phyloP scores from a whole-genome alignment of 1,140 invertebrate genomes.

The Orchestia grillus region DNA sequence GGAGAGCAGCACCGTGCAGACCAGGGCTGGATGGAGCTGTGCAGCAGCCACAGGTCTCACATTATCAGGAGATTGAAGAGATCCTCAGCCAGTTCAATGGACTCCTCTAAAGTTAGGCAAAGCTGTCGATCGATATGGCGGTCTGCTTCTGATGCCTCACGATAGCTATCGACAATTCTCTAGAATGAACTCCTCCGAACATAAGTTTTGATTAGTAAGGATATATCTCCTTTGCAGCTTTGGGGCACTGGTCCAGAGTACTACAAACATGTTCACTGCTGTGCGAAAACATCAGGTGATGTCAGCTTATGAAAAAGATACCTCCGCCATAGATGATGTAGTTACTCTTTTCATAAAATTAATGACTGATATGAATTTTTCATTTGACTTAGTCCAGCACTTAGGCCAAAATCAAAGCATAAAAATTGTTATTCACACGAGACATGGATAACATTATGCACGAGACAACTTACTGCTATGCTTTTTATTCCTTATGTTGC shows the following conservation, averaged over 20 bases:
- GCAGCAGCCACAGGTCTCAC: neutral
- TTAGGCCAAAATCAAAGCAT: neutral
- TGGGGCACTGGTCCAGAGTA: neutral
- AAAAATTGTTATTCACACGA: neutral
- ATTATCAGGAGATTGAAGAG: conserved; percentile 31
- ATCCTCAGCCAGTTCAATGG: conserved; percentile 23
- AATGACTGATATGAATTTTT: neutral
- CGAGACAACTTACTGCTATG: neutral
- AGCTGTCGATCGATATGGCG: conserved; percentile 41
- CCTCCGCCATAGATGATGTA: neutral
- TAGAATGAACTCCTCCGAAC: neutral
- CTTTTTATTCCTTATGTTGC: neutral
- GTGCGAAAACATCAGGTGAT: neutral
- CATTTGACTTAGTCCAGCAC: neutral
- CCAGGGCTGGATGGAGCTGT: neutral
- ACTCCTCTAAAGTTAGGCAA: conserved; percentile 30
- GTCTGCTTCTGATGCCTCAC: conserved; percentile 33
- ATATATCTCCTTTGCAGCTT: neutral
- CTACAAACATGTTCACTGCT: neutral
- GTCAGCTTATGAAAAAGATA: neutral
- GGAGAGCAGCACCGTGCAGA: neutral
- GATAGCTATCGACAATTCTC: conserved; percentile 39
- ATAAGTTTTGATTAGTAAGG: conserved; percentile 36
- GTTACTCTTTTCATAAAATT: neutral
- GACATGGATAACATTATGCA: neutral